Percentiles rank a stretch among this genome's conserved stretches.
These are phyloP conservation scores for Achatina immaculata DNA, from an alignment of 1,140 invertebrate species.

Conservation along the genomic window DNA sequence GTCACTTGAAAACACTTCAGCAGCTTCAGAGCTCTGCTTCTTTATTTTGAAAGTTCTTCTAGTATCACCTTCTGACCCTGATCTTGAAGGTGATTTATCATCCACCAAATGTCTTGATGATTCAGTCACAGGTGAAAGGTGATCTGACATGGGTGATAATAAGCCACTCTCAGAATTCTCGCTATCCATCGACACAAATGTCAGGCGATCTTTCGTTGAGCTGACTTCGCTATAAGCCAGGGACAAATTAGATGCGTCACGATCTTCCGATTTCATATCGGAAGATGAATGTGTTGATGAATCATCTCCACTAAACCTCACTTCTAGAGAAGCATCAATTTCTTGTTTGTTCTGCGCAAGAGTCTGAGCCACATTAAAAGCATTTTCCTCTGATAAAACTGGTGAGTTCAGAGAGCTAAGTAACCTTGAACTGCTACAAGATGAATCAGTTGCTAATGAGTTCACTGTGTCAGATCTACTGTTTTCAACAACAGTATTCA, in stretches of 20 bases:
- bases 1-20: conserved; percentile 24
- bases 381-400: background rate
- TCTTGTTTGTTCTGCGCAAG: conserved; percentile 2
- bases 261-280: background rate
- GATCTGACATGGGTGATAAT: conserved; percentile 30
- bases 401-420: background rate
- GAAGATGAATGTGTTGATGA: conserved; percentile 25
- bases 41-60: background rate
- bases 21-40: background rate
- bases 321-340: conserved; percentile 23
- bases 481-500: background rate
- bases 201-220: background rate
- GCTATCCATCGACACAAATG: conserved; percentile 20
- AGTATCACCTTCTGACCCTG: background rate
- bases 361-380: background rate
- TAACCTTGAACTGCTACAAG: background rate
- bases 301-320: conserved; percentile 14
- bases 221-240: background rate
- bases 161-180: conserved; percentile 31
- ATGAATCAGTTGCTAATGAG: background rate
- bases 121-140: conserved; percentile 10
- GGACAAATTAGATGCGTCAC: background rate
- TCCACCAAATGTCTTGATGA: background rate
- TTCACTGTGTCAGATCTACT: background rate
- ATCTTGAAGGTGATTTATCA: background rate